Percentiles rank a stretch among this genome's conserved stretches.
Conservation (phyloP, 2,113 vertebrate species). For the Platycercus adscitus region DNA sequence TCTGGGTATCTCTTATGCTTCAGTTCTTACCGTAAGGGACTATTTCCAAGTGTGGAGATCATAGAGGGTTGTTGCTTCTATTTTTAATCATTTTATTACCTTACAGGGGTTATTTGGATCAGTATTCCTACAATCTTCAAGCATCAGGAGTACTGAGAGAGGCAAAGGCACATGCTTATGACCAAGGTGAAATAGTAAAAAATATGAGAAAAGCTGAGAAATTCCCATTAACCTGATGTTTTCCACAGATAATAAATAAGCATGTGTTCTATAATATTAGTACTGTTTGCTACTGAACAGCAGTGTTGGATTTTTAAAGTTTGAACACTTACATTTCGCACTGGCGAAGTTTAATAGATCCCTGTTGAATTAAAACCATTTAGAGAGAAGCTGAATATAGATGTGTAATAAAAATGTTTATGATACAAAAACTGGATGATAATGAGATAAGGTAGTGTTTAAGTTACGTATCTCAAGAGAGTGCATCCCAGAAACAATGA, state of each 20-base stretch:
- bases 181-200: not conserved
- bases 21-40: not conserved
- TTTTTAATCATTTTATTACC: not conserved
- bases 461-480: not conserved
- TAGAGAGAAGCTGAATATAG: not conserved
- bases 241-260: not conserved
- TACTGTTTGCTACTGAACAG: not conserved
- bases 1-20: not conserved
- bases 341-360: not conserved
- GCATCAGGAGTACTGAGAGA: accelerated
- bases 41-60: not conserved
- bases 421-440: not conserved
- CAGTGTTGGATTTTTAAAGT: not conserved
- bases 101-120: not conserved
- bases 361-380: not conserved
- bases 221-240: not conserved
- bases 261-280: not conserved
- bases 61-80: not conserved
- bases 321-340: not conserved
- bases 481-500: not conserved
- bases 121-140: not conserved
- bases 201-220: not conserved
- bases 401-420: not conserved
- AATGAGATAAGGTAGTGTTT: not conserved
- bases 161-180: not conserved